Base-by-base conservation (phyloP, 2,888 invertebrate genomes). In the Metalampra italica region DNA sequence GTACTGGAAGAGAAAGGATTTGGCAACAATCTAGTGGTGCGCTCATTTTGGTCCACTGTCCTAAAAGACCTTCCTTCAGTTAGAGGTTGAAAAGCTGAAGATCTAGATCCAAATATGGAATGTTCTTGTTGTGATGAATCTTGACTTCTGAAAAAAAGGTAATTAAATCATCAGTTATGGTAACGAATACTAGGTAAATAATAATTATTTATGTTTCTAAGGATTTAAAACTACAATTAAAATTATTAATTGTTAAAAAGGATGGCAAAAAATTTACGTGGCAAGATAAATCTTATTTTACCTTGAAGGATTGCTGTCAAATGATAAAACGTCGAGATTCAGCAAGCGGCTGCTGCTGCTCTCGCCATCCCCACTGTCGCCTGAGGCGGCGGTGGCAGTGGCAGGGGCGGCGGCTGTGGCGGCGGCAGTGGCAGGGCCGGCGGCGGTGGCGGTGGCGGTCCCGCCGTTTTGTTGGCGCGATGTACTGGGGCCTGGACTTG, bases 41-140 rank as follows among this genome's bases (percentile, higher is more conserved):
- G 72, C 57, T 82, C 82, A 49, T 62, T 71, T 56, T 77, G 72
- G 29, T 78, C 75, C n/a, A 75, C 71, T 9, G 77, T 71, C 48
- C 78, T 68, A 49, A 75, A 75, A 3, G 78, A 64, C 38, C 82
- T 63, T 13, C 76, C 68, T 36, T 83, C 79, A 29, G 63, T 74
- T 3, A 88, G 54, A 1, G 84, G 88, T 51, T 85, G 84, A 58
- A 88, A 89, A 36, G 88, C 87, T 7, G 88, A 89, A 7, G 82
- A 71, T 53, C 81, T 69, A 8, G 86, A 83, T 38, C 84, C 82
- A 56, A 87, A 82, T 43, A 68, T 60, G 9, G 80, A 70, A 53
- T 73, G 73, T 54, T 80, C 77, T 49, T 62, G 74, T 49, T 63
- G 66, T 9, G 72, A 47, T 14, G 70, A 57, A 45, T 66, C 71